Percentiles rank a stretch among this genome's conserved stretches.
These are phyloP conservation scores for Salmo trutta DNA, from an alignment of 2,797 vertebrate species.

Conservation along the genomic window DNA sequence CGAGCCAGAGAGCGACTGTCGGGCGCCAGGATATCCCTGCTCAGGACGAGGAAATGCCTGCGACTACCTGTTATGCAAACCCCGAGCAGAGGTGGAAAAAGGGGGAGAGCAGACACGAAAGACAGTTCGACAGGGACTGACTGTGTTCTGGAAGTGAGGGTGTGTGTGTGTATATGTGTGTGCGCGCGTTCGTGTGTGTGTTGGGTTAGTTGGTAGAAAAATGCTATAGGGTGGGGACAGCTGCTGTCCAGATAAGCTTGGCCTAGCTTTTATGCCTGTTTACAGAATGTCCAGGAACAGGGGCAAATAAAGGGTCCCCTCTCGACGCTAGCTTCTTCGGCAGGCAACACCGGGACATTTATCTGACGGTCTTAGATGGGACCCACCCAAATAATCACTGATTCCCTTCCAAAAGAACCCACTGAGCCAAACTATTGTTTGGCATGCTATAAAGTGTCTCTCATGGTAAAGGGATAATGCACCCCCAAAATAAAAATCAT, in stretches of 20 bases:
- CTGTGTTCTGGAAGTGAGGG: no score
- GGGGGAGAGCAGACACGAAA: constrained; percentile 64
- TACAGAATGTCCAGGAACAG: constrained; percentile 60
- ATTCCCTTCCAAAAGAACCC: constrained; percentile 26
- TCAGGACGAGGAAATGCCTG: constrained; percentile 99
- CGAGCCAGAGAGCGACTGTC: constrained; percentile 89
- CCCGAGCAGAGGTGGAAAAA: constrained; percentile 62
- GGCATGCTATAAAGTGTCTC: constrained; percentile 15
- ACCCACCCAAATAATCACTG: constrained; percentile 41
- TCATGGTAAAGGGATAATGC: no score
- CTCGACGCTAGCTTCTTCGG: constrained; percentile 34
- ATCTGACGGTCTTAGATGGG: constrained; percentile 51
- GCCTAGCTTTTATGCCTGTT: constrained; percentile 65
- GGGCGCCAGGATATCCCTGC: constrained; percentile 99
- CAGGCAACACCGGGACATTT: constrained; percentile 42
- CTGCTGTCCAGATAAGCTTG: constrained; percentile 62
- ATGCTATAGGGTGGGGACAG: constrained; percentile 63
- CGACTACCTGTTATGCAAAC: constrained; percentile 99
- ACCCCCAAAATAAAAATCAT: background rate
- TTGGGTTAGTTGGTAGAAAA: constrained; percentile 44
- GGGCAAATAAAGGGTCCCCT: constrained; percentile 48
- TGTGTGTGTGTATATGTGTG: constrained; percentile 48
- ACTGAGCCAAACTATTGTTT: constrained; percentile 21
- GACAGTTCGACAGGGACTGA: constrained; percentile 65
- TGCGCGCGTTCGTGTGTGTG: constrained; percentile 23